Conservation (phyloP, 2,113 vertebrate species). For the Catagonus wagneri region DNA sequence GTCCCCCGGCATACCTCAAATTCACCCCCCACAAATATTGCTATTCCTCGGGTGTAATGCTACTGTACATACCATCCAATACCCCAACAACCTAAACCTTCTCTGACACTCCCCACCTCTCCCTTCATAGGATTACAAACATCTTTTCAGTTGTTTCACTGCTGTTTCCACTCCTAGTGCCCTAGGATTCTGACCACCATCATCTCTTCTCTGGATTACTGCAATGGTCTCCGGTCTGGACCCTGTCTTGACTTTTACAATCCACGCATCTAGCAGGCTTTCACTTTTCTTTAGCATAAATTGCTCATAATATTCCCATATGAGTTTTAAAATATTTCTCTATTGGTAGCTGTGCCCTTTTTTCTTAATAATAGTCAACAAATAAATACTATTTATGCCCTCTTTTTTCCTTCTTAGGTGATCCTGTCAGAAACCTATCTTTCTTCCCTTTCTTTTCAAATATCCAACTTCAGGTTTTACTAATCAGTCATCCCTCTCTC, state of each 20-base stretch:
- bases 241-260: not conserved
- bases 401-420: conserved; percentile 5
- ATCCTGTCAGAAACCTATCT: not conserved
- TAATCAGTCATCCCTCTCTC: not conserved
- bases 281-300: not conserved
- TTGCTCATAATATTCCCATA: conserved; percentile 5
- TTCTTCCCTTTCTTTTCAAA: conserved; percentile 24
- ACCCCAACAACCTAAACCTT: not conserved
- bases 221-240: not conserved
- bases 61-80: not conserved
- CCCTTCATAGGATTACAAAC: not conserved
- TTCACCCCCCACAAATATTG: not conserved
- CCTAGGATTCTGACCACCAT: not conserved
- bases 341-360: not conserved
- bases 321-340: conserved; percentile 43
- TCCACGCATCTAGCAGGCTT: not conserved
- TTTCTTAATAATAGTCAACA: not conserved
- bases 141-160: not conserved
- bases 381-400: conserved; percentile 8
- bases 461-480: conserved; percentile 27
- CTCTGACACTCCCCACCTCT: not conserved
- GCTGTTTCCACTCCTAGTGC: not conserved
- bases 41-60: not conserved
- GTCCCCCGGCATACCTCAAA: not conserved
- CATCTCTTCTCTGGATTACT: not conserved